Evolutionary conservation across 2,888 invertebrate species (phyloP), one percentile per base, ranked within the genome.

Genomic region (Tetanocera ferruginea): DNA sequence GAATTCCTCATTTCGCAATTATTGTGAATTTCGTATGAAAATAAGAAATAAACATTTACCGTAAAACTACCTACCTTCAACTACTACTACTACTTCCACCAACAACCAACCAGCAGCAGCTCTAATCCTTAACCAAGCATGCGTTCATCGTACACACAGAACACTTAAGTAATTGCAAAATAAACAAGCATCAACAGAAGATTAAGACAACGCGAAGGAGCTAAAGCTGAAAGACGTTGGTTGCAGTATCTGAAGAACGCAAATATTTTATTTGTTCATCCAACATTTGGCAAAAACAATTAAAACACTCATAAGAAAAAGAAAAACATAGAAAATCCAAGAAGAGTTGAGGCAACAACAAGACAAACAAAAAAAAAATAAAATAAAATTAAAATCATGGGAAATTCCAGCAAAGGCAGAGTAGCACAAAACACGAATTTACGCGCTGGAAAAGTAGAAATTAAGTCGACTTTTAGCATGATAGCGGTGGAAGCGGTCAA

Each of bases 91-190:
- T n/a, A n/a, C n/a, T n/a, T n/a, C n/a, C n/a, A n/a, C n/a, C n/a
- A n/a, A n/a, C n/a, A n/a, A n/a, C 11, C 49, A 52, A 5, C 5
- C 28, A 64, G 49, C 49, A 6, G 19, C 34, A 43, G 23, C n/a
- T 28, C 31, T 28, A n/a, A 28, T 34, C 64, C 17, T 34, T 28
- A 28, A 62, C 60, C 25, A 19, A 62, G 60, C 60, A 17, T 67
- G 37, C 43, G 64, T 31, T 57, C 60, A 19, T 64, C 67, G 85
- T 82, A 83, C 86, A 86, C 84, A 83, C 86, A 84, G 82, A 86
- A 86, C 85, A 86, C 87, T 87, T 86, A 86, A 86, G 87, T 87
- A 87, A 86, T 86, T 86, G 87, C 86, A 86, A 82, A 86, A 87
- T 87, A 86, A 86, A 86, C 87, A 86, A 87, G 84, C 87, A 86